phyloP scores from a whole-genome alignment of 2,888 invertebrate genomes.

The Trissolcus japonicus region DNA sequence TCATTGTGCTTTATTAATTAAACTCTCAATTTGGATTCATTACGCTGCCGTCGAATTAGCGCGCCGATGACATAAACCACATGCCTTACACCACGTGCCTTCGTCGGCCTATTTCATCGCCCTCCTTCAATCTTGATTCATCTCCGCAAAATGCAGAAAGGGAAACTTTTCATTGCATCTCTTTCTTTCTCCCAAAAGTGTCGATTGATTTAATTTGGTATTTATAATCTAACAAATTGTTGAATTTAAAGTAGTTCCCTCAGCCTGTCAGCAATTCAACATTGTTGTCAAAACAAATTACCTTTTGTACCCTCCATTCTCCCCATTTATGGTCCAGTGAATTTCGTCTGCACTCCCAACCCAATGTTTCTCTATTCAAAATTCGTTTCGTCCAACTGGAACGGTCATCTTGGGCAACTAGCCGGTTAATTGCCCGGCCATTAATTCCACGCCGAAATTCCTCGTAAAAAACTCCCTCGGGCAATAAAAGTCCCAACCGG shows the following conservation, averaged over 20 bases:
- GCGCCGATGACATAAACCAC: conserved; percentile 59
- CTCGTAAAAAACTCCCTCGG: conserved; percentile 1
- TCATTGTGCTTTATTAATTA: conserved; percentile 71
- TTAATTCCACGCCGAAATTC: conserved; percentile 6
- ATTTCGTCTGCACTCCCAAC: conserved; percentile 12
- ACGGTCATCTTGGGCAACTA: not conserved
- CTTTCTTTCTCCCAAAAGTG: too few species aligned
- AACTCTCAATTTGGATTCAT: conserved; percentile 71
- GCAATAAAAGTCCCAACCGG: not conserved
- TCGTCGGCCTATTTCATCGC: conserved; percentile 36
- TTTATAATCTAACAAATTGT: too few species aligned
- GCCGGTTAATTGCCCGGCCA: conserved; percentile 7
- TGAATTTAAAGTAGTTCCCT: too few species aligned
- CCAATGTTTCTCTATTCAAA: conserved; percentile 25
- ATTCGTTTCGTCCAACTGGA: conserved; percentile 28
- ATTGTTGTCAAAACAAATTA: conserved; percentile 10
- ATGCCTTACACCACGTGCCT: conserved; percentile 11
- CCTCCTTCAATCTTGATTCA: not conserved
- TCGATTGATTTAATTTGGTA: too few species aligned
- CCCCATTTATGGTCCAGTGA: conserved; percentile 24
- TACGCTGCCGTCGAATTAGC: conserved; percentile 60
- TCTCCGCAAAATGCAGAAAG: not conserved
- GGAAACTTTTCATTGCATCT: too few species aligned
- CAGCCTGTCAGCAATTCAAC: not conserved
- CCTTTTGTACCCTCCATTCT: not conserved